These are phyloP conservation scores for Drepana falcataria DNA, from an alignment of 2,888 invertebrate species.

Conservation along the genomic window DNA sequence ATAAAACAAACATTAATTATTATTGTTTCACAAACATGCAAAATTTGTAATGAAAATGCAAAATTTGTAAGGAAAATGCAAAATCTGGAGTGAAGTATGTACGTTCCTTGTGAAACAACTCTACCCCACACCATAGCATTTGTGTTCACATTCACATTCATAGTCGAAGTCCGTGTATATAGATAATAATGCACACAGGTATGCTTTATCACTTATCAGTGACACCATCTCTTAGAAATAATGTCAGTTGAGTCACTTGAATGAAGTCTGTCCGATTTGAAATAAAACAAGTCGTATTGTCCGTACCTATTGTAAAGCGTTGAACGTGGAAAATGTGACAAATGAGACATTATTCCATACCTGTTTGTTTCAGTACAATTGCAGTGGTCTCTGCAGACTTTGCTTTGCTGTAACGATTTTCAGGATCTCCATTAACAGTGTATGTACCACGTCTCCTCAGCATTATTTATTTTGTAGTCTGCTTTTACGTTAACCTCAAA, in stretches of 20 bases:
- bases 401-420: slow-evolving; percentile 35
- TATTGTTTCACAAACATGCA: too few species aligned
- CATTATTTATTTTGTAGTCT: slow-evolving; percentile 40
- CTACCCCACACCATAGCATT: too few species aligned
- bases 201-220: slow-evolving; percentile 17
- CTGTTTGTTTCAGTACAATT: slow-evolving; percentile 42
- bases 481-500: slow-evolving; percentile 9
- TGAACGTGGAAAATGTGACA: background rate
- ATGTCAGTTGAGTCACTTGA: slow-evolving; percentile 8
- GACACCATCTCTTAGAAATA: slow-evolving; percentile 13
- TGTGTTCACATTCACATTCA: too few species aligned
- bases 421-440: slow-evolving; percentile 61
- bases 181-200: slow-evolving; percentile 2
- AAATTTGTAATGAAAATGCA: too few species aligned
- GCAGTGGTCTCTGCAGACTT: slow-evolving; percentile 38
- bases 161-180: background rate
- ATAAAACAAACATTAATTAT: too few species aligned
- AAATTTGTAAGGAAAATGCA: too few species aligned
- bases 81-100: too few species aligned
- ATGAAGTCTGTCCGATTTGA: background rate
- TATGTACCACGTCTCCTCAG: slow-evolving; percentile 67
- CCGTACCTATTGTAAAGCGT: background rate
- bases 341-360: slow-evolving; percentile 27
- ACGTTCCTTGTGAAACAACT: too few species aligned
- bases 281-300: background rate